A percentile compares a stretch with the other conserved stretches of the same genome.
These are phyloP conservation scores for Deladenus siricidicola DNA, from an alignment of 2,888 invertebrate genomes.

Conservation along the genomic window DNA sequence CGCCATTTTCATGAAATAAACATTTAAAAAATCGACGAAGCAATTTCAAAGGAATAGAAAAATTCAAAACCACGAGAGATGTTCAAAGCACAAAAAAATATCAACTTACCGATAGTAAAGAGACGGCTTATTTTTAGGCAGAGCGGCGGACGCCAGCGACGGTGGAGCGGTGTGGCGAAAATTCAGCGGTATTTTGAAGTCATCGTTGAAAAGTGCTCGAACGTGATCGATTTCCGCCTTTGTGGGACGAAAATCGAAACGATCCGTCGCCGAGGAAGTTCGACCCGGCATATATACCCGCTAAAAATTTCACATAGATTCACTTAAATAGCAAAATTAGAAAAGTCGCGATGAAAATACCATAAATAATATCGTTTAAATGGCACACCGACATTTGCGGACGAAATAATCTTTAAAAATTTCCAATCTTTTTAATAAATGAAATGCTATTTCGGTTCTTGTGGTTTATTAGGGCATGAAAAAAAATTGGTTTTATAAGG, in stretches of 20 bases:
- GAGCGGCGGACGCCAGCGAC: conserved; percentile 43
- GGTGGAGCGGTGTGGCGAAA: conserved; percentile 70
- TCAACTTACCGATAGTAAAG: conserved; percentile 30
- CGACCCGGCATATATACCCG: conserved; percentile 69
- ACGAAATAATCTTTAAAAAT: too few relatives aligned
- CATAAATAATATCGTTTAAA: too few relatives aligned
- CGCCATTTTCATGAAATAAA: neutral
- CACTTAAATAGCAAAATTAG: too few relatives aligned
- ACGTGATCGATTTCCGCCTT: conserved; percentile 59
- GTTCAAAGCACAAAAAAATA: neutral
- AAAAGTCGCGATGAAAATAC: too few relatives aligned
- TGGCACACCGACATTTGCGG: too few relatives aligned
- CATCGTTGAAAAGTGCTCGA: conserved; percentile 62
- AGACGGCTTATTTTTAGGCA: conserved; percentile 11
- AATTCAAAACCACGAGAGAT: neutral
- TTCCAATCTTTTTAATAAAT: too few relatives aligned
- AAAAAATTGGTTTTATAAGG: too few relatives aligned
- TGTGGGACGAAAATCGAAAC: conserved; percentile 40
- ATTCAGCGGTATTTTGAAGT: conserved; percentile 68
- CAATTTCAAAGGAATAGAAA: neutral
- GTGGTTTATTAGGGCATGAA: too few relatives aligned
- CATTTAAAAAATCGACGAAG: neutral
- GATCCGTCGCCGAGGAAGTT: conserved; percentile 60
- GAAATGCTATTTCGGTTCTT: too few relatives aligned
- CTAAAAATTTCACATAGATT: too few relatives aligned